These are phyloP conservation scores for Metellina segmentata DNA, from an alignment of 2,888 invertebrate genomes.

Conservation along the genomic window DNA sequence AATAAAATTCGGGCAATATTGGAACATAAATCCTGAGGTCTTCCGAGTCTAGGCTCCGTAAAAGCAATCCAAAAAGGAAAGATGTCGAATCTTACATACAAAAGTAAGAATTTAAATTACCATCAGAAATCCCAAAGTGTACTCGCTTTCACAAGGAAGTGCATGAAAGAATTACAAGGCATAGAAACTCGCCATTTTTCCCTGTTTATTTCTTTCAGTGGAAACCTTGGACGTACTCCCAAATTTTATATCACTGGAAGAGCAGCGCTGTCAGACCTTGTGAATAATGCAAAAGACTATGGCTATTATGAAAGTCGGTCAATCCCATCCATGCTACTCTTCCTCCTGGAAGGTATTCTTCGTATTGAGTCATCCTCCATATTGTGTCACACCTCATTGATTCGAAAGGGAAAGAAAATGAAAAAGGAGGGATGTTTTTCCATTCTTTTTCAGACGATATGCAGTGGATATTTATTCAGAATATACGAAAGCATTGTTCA, in stretches of 20 bases:
- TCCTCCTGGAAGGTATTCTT: conserved; percentile 19
- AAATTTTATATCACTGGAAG: conserved; percentile 35
- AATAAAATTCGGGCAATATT: conserved; percentile 1
- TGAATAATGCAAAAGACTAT: conserved; percentile 67
- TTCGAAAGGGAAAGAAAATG: conserved; percentile 44
- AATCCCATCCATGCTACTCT: conserved; percentile 35
- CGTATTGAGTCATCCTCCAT: conserved; percentile 55
- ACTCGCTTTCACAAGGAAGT: not conserved
- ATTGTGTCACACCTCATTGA: conserved; percentile 55
- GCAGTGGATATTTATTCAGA: conserved; percentile 44
- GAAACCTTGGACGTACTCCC: conserved; percentile 11
- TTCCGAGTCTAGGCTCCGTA: conserved; percentile 1
- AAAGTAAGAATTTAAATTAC: conserved; percentile 42
- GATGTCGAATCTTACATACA: not conserved
- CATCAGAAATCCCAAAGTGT: conserved; percentile 20
- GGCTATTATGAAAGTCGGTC: conserved; percentile 55
- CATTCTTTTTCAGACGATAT: conserved; percentile 22
- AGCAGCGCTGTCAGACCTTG: conserved; percentile 8
- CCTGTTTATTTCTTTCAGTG: conserved; percentile 44
- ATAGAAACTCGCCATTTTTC: conserved; percentile 15
- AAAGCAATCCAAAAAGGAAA: not conserved
- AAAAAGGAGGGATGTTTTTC: conserved; percentile 18
- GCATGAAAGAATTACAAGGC: conserved; percentile 27
- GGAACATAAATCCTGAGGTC: conserved; percentile 27
- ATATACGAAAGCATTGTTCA: conserved; percentile 32